A percentile compares a stretch with the other conserved stretches of the same genome.
These are phyloP conservation scores for Protophormia terraenovae DNA, from an alignment of 2,888 invertebrate species.

Conservation along the genomic window DNA sequence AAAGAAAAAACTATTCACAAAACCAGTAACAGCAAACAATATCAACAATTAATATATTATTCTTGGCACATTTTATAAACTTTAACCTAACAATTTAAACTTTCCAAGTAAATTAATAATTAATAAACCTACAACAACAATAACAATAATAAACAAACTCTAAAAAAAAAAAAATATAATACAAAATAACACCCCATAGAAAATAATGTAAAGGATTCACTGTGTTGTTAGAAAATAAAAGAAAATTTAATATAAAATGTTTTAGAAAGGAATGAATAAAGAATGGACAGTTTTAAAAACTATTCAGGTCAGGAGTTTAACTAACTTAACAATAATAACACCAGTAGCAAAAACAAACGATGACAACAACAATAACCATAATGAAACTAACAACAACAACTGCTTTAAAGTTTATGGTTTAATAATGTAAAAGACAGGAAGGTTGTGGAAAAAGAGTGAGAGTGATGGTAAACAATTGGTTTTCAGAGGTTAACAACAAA, in stretches of 20 bases:
- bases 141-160: not conserved
- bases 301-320: conserved; percentile 28
- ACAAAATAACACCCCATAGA: not conserved
- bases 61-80: conserved; percentile 41
- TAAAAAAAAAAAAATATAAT: not conserved
- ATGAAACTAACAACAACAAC: conserved; percentile 12
- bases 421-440: not conserved
- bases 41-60: conserved; percentile 6
- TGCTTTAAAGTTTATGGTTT: conserved; percentile 13
- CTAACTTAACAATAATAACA: not conserved
- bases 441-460: not conserved
- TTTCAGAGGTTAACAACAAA: too few species aligned
- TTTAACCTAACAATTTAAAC: conserved; percentile 58
- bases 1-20: not conserved
- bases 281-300: not conserved
- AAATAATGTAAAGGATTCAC: not conserved
- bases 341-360: too few species aligned
- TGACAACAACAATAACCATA: not conserved
- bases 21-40: not conserved
- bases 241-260: not conserved
- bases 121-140: conserved; percentile 51
- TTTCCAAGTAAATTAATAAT: conserved; percentile 64
- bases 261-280: not conserved
- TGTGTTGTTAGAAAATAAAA: not conserved
- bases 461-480: too few species aligned